A percentile compares a stretch with the other conserved stretches of the same genome.
phyloP scores from a whole-genome alignment of 2,888 invertebrate species.

The Nephrotoma flavescens region DNA sequence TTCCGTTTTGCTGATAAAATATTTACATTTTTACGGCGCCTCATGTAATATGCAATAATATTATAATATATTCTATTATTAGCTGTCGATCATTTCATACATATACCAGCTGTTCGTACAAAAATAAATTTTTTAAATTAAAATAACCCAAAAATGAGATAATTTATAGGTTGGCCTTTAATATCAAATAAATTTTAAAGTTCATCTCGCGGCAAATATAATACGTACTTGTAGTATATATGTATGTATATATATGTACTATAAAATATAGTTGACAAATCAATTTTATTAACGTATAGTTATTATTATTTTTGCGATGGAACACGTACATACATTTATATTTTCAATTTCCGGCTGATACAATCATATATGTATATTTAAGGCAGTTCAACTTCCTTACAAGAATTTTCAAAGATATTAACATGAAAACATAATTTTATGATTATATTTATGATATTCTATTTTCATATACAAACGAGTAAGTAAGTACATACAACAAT shows the following conservation, averaged over 20 bases:
- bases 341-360: background rate
- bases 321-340: background rate
- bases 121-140: background rate
- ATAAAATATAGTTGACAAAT: background rate
- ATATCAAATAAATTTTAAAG: background rate
- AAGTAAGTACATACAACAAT: background rate
- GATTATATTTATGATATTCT: background rate
- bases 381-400: constrained; percentile 2
- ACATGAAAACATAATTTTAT: background rate
- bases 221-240: background rate
- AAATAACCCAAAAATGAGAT: background rate
- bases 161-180: background rate
- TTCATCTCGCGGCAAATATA: background rate
- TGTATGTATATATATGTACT: background rate
- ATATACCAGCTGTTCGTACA: background rate
- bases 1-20: background rate
- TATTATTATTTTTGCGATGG: background rate
- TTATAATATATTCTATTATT: background rate
- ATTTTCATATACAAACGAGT: background rate
- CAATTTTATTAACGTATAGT: background rate
- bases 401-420: background rate
- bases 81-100: background rate
- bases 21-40: background rate
- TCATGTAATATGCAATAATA: background rate
- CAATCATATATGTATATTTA: background rate